phyloP scores from a whole-genome alignment of 1,140 invertebrate species.

The Pemphigus obesinymphae region DNA sequence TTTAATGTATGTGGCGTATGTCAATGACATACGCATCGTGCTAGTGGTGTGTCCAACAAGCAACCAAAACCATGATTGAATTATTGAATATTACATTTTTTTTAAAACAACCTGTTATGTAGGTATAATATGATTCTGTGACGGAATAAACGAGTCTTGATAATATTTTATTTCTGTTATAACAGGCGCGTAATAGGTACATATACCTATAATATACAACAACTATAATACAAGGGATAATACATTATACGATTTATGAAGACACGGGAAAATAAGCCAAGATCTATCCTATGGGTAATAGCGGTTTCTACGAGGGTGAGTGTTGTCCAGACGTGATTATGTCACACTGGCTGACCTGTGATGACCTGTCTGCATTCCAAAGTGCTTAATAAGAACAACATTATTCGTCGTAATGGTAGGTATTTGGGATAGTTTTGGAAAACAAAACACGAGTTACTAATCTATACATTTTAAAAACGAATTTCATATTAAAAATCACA shows the following conservation, averaged over 20 bases:
- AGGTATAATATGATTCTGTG: neutral
- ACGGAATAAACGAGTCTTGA: neutral
- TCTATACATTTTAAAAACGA: neutral
- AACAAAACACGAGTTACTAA: neutral
- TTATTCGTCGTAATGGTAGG: neutral
- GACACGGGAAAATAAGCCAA: neutral
- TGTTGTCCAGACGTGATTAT: slow-evolving; percentile 25
- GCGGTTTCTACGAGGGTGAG: slow-evolving; percentile 2
- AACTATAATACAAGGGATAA: neutral
- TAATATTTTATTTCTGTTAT: neutral
- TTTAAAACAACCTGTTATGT: neutral
- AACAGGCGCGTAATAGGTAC: neutral
- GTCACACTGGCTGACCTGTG: slow-evolving; percentile 20
- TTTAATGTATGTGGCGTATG: neutral
- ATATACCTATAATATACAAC: no score
- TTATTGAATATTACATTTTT: no score
- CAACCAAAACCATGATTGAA: neutral
- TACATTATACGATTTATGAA: neutral
- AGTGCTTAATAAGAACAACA: slow-evolving; percentile 1
- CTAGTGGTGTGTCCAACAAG: neutral
- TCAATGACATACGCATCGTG: no score
- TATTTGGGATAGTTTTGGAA: neutral
- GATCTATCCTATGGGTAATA: neutral
- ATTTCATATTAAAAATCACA: neutral
- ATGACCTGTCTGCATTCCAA: slow-evolving; percentile 36